These are phyloP conservation scores for Gasteruption jaculator DNA, from an alignment of 2,888 invertebrate genomes.

Conservation along the genomic window DNA sequence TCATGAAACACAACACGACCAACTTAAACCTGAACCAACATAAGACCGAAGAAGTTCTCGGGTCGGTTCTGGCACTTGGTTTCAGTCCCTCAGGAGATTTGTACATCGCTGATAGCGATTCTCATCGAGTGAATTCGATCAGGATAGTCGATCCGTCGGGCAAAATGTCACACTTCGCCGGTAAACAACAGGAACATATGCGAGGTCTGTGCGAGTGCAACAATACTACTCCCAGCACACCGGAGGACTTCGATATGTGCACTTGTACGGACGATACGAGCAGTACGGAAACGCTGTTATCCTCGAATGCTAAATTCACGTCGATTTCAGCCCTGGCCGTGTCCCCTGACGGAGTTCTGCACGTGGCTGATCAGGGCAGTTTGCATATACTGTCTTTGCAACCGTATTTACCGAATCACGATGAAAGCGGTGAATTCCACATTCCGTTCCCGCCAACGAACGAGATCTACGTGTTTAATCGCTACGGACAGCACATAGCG, in stretches of 20 bases:
- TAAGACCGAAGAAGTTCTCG: constrained; percentile 67
- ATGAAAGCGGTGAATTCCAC: constrained; percentile 86
- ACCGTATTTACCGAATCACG: constrained; percentile 82
- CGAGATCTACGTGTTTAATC: constrained; percentile 90
- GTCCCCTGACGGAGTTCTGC: constrained; percentile 91
- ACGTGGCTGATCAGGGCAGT: constrained; percentile 93
- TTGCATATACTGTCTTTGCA: constrained; percentile 79
- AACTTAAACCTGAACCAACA: constrained; percentile 48
- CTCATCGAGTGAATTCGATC: constrained; percentile 76
- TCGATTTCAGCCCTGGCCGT: constrained; percentile 87
- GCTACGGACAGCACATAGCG: constrained; percentile 95
- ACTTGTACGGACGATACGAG: constrained; percentile 65
- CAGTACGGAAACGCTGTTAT: constrained; percentile 79
- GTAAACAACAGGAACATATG: constrained; percentile 65
- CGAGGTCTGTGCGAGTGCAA: constrained; percentile 40
- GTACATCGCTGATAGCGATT: constrained; percentile 91
- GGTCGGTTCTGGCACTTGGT: constrained; percentile 83
- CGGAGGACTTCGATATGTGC: constrained; percentile 50
- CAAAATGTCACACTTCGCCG: constrained; percentile 87
- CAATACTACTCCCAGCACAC: constrained; percentile 39
- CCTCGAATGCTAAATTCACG: constrained; percentile 86
- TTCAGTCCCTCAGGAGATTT: constrained; percentile 90
- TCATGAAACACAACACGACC: constrained; percentile 35
- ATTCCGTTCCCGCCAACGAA: constrained; percentile 91
- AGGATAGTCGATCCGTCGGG: constrained; percentile 85